Evolutionary conservation across 2,888 invertebrate species (phyloP).

Genomic region (Scelioninae gen. 2): DNA sequence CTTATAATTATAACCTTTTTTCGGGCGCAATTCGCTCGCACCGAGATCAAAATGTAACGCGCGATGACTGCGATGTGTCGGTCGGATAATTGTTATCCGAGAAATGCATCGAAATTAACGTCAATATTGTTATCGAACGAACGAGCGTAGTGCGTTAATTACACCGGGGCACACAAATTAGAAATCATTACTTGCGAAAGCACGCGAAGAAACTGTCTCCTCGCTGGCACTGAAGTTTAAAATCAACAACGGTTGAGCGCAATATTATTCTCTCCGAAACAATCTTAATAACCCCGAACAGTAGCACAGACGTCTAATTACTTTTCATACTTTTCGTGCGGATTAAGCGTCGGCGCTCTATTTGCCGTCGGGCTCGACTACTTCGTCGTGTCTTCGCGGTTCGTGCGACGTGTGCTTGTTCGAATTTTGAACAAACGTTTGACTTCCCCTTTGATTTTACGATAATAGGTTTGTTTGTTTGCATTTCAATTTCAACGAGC

Average conservation of each 20-base stretch:
- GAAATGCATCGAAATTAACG: too few relatives aligned
- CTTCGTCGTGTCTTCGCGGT: constrained; percentile 54
- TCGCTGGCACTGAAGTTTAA: constrained; percentile 30
- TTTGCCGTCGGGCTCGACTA: constrained; percentile 63
- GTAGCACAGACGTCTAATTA: constrained; percentile 69
- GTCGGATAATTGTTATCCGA: constrained; percentile 8
- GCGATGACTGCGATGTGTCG: constrained; percentile 24
- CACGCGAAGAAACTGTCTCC: constrained; percentile 45
- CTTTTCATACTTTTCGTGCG: constrained; percentile 72
- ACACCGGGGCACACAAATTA: constrained; percentile 18
- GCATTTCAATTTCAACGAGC: constrained; percentile 71
- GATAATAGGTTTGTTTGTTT: constrained; percentile 73
- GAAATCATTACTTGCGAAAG: constrained; percentile 20
- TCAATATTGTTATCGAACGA: constrained; percentile 28
- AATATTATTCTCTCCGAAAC: constrained; percentile 37
- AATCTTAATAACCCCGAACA: constrained; percentile 56
- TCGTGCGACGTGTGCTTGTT: constrained; percentile 64
- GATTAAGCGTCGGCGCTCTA: constrained; percentile 67
- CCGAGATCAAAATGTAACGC: background rate
- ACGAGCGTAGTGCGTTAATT: background rate
- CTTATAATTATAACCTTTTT: too few relatives aligned
- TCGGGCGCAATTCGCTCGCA: constrained; percentile 9
- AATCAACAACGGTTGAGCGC: constrained; percentile 43
- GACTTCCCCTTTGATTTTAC: constrained; percentile 71
- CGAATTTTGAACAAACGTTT: constrained; percentile 69